Evolutionary conservation across 1,140 invertebrate species (phyloP).

Genomic region (Bombus superbus): DNA sequence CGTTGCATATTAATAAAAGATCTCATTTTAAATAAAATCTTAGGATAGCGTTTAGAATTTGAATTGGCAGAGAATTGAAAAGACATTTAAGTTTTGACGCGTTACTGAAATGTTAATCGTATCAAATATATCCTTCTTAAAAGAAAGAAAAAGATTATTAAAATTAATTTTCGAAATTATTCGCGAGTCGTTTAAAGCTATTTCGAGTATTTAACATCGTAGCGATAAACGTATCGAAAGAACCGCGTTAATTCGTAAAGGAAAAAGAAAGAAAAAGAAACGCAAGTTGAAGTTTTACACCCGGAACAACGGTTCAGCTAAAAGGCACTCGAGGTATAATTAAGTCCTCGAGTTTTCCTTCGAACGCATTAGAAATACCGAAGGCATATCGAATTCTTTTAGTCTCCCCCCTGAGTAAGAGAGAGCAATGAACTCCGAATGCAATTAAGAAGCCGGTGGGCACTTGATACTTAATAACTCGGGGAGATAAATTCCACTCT

Average conservation of each 20-base stretch:
- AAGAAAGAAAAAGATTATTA: not conserved
- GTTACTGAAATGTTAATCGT: too few species aligned
- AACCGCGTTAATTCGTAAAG: not conserved
- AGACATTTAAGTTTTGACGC: not conserved
- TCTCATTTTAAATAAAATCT: not conserved
- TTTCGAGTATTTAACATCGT: not conserved
- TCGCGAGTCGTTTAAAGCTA: not conserved
- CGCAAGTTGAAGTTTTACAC: not conserved
- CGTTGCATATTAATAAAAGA: not conserved
- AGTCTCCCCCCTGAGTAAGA: not conserved
- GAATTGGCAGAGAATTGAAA: not conserved
- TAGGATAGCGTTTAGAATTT: not conserved
- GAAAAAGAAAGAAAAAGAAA: not conserved
- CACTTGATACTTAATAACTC: constrained; percentile 45
- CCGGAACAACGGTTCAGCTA: not conserved
- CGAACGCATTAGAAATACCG: constrained; percentile 3
- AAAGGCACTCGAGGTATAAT: not conserved
- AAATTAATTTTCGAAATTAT: not conserved
- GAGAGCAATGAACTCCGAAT: constrained; percentile 30
- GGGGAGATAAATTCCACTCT: constrained; percentile 39
- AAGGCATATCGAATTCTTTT: not conserved
- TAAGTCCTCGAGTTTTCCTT: not conserved
- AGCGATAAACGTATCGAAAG: not conserved
- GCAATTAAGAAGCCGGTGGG: constrained; percentile 37
- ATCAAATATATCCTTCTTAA: not conserved